phyloP scores from a whole-genome alignment of 1,140 invertebrate genomes.

The Drosophila sucinea region DNA sequence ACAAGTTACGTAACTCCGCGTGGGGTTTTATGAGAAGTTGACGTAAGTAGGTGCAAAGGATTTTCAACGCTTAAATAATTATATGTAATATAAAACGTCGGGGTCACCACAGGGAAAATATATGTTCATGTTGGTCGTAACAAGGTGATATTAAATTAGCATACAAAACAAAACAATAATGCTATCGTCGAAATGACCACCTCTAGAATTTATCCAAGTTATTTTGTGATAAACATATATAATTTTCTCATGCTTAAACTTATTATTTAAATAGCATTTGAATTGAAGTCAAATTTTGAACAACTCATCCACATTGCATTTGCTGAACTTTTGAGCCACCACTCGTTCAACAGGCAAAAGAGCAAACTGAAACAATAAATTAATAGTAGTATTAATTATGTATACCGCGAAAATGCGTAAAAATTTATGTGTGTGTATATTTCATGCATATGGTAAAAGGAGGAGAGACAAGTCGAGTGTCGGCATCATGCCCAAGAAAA shows the following conservation, averaged over 20 bases:
- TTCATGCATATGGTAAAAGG: conserved; percentile 34
- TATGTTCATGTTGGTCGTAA: no score
- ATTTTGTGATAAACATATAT: no score
- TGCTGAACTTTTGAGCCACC: conserved; percentile 10
- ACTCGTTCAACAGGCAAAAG: conserved; percentile 23
- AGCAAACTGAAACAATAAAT: conserved; percentile 53
- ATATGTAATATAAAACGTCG: neutral
- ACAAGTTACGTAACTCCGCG: neutral
- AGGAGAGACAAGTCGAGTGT: neutral
- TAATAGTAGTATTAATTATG: conserved; percentile 71
- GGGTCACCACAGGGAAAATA: neutral
- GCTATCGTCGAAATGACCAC: no score
- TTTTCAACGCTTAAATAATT: neutral
- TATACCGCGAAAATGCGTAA: conserved; percentile 58
- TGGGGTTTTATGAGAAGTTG: conserved; percentile 27
- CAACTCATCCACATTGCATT: neutral
- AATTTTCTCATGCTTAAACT: no score
- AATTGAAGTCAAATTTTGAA: neutral
- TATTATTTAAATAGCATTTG: no score
- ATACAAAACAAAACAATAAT: no score
- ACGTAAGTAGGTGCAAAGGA: neutral
- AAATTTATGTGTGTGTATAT: conserved; percentile 62
- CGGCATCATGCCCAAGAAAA: conserved; percentile 2
- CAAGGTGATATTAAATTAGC: no score
- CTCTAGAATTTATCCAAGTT: no score